phyloP scores from a whole-genome alignment of 2,113 vertebrate species.

The Phoenicopterus ruber region DNA sequence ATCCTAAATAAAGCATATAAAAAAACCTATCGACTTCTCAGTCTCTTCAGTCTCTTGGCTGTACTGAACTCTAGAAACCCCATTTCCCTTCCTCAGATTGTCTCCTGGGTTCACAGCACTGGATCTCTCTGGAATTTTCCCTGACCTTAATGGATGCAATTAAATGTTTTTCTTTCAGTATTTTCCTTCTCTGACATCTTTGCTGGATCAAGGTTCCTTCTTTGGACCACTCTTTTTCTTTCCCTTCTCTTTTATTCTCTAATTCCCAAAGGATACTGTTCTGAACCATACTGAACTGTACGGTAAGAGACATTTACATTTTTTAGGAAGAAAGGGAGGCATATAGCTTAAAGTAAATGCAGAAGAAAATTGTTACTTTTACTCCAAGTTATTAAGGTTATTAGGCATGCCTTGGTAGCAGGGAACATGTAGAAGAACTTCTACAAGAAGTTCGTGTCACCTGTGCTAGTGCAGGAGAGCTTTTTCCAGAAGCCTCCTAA shows the following conservation, averaged over 20 bases:
- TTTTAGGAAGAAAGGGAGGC: neutral
- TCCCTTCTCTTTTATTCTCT: neutral
- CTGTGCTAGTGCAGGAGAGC: rapidly evolving
- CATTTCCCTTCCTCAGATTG: neutral
- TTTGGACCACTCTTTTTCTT: neutral
- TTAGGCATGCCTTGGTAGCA: neutral
- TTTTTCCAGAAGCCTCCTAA: neutral
- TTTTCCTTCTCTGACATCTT: neutral
- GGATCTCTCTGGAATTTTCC: neutral
- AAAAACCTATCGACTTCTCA: rapidly evolving
- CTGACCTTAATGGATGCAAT: neutral
- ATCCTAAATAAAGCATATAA: neutral
- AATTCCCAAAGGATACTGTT: neutral
- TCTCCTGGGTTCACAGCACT: neutral
- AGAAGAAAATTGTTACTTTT: no score
- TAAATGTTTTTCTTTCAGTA: neutral
- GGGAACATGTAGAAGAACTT: neutral
- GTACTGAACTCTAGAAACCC: neutral
- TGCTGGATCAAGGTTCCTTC: neutral
- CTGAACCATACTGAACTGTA: neutral
- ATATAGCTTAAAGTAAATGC: neutral
- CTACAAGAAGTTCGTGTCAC: neutral
- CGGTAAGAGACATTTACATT: rapidly evolving
- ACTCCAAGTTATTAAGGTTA: neutral
- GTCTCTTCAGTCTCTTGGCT: neutral